Base-by-base conservation (phyloP, 2,888 invertebrate species). In the Biston betularia region DNA sequence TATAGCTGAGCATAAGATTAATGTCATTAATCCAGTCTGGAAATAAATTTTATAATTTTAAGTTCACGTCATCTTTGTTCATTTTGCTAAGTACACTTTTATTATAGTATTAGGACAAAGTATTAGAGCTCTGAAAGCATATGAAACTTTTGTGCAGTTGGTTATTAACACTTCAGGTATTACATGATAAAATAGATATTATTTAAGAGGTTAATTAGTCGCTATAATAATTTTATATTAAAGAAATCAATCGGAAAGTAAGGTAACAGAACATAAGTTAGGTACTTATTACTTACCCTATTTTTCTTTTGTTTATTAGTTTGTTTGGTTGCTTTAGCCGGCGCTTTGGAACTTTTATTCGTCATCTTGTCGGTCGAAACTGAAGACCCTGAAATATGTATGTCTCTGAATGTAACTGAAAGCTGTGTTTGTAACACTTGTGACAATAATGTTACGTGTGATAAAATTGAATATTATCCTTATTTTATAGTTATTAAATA, bases 351-450 rank as follows among this genome's bases (percentile, higher is more conserved):
- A 14, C 45, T 53, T 53, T 64, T 64, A 14, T 38, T 57, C 12
- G 40, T 54, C 63, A 74, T 56, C 60, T 65, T 46, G 64, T 63
- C 60, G 52, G 15, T 10, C 33, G 9, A 38, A 9, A 15, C n/a
- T 12, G 9, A 8, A 35, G 6, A 35, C 4, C 35, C 52, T 38
- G 52, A 53, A 53, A 53, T 14, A 38, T 24, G 24, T 24, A 24
- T 24, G 10, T 1, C 11, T 35, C 4, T 14, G 12, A 35, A 6
- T 50, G 8, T 34, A n/a, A 34, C 34, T 34, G 24, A 48, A 12
- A 48, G 24, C 1, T 48, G 11, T 33, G 3, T 48, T 11, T 48
- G 10, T 10, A 33, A 48, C 10, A 48, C 24, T 48, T 48, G 11
- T 33, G 24, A 3, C 9, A 46, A 8, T 8, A 15, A 46, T 46